A percentile compares a stretch with the other conserved stretches of the same genome.
These are phyloP conservation scores for Bradynema listronoti DNA, from an alignment of 1,140 invertebrate genomes.

Conservation along the genomic window DNA sequence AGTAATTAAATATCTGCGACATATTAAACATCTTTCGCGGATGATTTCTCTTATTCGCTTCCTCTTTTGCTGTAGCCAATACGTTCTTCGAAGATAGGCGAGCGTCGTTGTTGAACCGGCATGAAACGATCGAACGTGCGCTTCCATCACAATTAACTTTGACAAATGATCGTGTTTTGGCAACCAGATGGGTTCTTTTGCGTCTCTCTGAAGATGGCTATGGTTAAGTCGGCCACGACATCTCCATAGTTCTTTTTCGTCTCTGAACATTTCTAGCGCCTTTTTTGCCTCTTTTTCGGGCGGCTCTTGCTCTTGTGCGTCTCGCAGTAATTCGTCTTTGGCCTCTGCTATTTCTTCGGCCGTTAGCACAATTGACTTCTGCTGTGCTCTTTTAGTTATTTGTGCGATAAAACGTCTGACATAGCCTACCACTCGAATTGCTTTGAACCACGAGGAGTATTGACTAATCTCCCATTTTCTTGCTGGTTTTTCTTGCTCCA, in stretches of 20 bases:
- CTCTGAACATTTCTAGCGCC: slow-evolving; percentile 9
- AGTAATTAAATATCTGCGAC: neutral
- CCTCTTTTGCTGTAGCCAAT: slow-evolving; percentile 1
- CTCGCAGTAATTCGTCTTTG: slow-evolving; percentile 6
- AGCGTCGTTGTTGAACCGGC: slow-evolving; percentile 11
- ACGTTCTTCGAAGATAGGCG: slow-evolving; percentile 1
- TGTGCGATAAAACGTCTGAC: too few species aligned
- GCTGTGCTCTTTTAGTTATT: too few species aligned
- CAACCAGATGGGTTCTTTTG: slow-evolving; percentile 15
- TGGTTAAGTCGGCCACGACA: slow-evolving; percentile 3
- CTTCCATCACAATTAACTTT: neutral
- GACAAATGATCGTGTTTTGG: slow-evolving; percentile 7
- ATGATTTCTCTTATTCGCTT: neutral
- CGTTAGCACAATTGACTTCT: too few species aligned
- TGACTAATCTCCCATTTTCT: too few species aligned
- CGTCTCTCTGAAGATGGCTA: too few species aligned
- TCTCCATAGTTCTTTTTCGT: slow-evolving; percentile 12
- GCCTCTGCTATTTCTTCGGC: slow-evolving; percentile 3
- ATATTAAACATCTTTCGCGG: neutral
- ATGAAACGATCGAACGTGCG: slow-evolving; percentile 5
- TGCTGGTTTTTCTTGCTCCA: too few species aligned
- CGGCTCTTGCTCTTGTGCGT: slow-evolving; percentile 10
- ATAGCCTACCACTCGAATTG: too few species aligned
- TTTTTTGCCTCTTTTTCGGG: neutral
- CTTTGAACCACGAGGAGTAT: too few species aligned